Evolutionary conservation across 2,797 vertebrate species (phyloP).

Genomic region (Sciurus vulgaris): DNA sequence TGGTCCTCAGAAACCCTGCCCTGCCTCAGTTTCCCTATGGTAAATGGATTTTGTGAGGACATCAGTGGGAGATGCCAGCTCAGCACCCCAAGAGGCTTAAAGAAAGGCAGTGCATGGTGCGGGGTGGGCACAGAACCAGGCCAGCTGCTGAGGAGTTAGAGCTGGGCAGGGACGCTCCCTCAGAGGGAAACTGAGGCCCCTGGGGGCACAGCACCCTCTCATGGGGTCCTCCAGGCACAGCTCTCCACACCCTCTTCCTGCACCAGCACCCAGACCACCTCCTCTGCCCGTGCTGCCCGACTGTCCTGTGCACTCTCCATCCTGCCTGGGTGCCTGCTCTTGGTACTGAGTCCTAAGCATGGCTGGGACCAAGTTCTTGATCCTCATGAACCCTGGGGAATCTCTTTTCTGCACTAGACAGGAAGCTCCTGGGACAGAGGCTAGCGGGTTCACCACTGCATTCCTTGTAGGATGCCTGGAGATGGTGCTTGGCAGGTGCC

Average conservation of each 20-base stretch:
- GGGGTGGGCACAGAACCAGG: not conserved
- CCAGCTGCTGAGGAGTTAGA: not conserved
- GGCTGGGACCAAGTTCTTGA: not conserved
- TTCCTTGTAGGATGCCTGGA: not conserved
- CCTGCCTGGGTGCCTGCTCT: not conserved
- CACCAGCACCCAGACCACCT: fast-evolving
- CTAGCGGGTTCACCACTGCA: not conserved
- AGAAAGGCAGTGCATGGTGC: not conserved
- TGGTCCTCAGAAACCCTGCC: too few relatives aligned
- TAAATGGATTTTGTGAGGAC: not conserved
- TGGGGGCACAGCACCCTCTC: not conserved
- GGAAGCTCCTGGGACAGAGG: not conserved
- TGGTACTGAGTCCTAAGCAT: not conserved
- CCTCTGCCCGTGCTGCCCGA: not conserved
- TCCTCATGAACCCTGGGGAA: not conserved
- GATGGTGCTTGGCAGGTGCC: not conserved
- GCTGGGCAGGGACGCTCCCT: not conserved
- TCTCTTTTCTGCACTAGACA: not conserved
- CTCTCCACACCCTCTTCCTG: fast-evolving
- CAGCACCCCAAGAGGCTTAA: not conserved
- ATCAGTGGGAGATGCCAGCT: not conserved
- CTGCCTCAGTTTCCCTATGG: not conserved
- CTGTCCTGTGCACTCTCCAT: not conserved
- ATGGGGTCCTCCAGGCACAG: not conserved
- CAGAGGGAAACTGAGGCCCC: not conserved